A percentile compares a stretch with the other conserved stretches of the same genome.
These are phyloP conservation scores for Ceratina calcarata DNA, from an alignment of 1,140 invertebrate genomes.

Conservation along the genomic window DNA sequence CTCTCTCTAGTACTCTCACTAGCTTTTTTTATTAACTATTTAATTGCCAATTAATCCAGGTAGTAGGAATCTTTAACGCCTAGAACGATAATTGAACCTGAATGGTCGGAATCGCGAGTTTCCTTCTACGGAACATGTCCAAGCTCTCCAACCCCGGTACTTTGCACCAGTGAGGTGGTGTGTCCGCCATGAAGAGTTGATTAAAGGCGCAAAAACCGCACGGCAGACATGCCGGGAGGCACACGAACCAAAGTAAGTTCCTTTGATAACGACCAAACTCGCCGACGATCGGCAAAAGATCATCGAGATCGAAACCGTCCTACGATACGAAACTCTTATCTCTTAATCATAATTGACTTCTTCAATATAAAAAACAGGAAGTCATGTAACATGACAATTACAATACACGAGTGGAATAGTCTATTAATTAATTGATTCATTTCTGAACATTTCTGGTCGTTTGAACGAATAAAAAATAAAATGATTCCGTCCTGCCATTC, in stretches of 20 bases:
- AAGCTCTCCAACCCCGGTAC: constrained; percentile 83
- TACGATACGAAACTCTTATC: constrained; percentile 58
- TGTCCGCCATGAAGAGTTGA: constrained; percentile 92
- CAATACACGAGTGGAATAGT: too few relatives aligned
- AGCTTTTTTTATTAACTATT: too few relatives aligned
- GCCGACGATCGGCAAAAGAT: constrained; percentile 90
- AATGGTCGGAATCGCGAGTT: constrained; percentile 83
- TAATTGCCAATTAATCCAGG: too few relatives aligned
- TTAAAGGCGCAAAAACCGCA: constrained; percentile 95
- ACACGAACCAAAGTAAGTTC: constrained; percentile 91
- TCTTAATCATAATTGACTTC: background rate
- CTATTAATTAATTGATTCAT: too few relatives aligned
- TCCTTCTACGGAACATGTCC: constrained; percentile 82
- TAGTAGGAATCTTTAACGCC: background rate
- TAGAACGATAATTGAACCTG: constrained; percentile 58
- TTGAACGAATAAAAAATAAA: too few relatives aligned
- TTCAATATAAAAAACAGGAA: too few relatives aligned
- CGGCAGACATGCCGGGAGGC: constrained; percentile 91
- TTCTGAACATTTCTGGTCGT: too few relatives aligned
- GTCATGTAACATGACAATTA: too few relatives aligned
- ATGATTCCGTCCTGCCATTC: too few relatives aligned
- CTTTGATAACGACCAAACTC: constrained; percentile 94
- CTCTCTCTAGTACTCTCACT: too few relatives aligned
- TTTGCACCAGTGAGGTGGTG: constrained; percentile 90
- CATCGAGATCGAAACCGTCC: constrained; percentile 88